Conservation (phyloP, 2,797 vertebrate species). For the Sebastes minor region DNA sequence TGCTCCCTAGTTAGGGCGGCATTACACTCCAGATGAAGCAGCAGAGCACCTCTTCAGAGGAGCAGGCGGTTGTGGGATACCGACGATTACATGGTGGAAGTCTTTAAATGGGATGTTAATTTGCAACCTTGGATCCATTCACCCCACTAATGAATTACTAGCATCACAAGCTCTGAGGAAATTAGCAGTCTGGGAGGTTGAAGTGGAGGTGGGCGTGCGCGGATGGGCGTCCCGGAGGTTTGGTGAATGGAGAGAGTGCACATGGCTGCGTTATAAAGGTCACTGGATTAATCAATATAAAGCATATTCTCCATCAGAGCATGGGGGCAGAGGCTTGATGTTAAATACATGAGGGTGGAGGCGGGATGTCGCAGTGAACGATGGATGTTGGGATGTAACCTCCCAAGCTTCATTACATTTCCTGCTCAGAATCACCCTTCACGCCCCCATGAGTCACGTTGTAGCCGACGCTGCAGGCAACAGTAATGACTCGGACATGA, state of each 20-base stretch:
- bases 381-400: neutral
- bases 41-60: conserved; percentile 14
- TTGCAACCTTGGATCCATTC: conserved; percentile 14
- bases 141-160: conserved; percentile 27
- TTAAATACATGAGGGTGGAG: neutral
- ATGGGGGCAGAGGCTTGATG: neutral
- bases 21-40: neutral
- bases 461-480: neutral
- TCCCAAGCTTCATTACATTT: neutral
- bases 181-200: neutral
- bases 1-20: conserved; percentile 9
- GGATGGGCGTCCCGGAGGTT: neutral
- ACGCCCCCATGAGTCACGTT: neutral
- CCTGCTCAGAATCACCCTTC: neutral
- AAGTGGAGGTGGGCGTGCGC: conserved; percentile 18
- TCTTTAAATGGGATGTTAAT: conserved; percentile 11
- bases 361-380: neutral
- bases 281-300: neutral
- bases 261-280: neutral
- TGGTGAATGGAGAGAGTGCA: neutral
- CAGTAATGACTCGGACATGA: neutral
- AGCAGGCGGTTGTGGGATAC: conserved; percentile 19
- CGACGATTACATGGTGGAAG: conserved; percentile 1
- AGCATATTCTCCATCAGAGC: neutral
- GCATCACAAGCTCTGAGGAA: conserved; percentile 27